These are phyloP conservation scores for Ganaspis brasiliensis DNA, from an alignment of 2,888 invertebrate species.

Conservation along the genomic window DNA sequence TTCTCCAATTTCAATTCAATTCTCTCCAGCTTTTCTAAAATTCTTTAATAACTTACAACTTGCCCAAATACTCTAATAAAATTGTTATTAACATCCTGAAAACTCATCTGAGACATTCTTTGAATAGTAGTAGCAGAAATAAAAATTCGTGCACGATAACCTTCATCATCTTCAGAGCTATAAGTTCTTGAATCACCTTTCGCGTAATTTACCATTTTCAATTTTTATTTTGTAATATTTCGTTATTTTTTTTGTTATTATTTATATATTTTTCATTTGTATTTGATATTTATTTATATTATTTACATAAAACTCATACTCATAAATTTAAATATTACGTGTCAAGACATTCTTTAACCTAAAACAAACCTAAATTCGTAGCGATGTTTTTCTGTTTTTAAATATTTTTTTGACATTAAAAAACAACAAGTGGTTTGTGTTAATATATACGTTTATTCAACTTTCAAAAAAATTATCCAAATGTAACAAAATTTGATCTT, in stretches of 20 bases:
- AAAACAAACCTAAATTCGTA: constrained; percentile 12
- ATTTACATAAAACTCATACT: too few relatives aligned
- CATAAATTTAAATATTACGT: too few relatives aligned
- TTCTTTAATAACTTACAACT: constrained; percentile 63
- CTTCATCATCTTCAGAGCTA: constrained; percentile 71
- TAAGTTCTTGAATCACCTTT: constrained; percentile 66
- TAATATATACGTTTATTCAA: constrained; percentile 23
- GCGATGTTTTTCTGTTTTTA: constrained; percentile 7
- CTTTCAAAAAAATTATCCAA: constrained; percentile 11
- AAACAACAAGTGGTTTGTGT: constrained; percentile 7
- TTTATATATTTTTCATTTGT: neutral
- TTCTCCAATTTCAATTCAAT: too few relatives aligned
- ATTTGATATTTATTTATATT: too few relatives aligned
- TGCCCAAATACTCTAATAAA: constrained; percentile 58
- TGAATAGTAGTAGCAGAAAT: constrained; percentile 52
- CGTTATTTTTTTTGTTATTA: neutral
- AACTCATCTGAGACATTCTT: constrained; percentile 58
- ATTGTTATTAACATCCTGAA: constrained; percentile 56
- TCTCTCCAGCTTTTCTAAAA: neutral
- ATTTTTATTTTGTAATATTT: constrained; percentile 14
- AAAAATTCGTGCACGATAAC: constrained; percentile 62
- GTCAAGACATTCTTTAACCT: constrained; percentile 10
- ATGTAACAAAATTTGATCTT: neutral
- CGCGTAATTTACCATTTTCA: constrained; percentile 67
- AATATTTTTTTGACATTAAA: neutral